A percentile compares a stretch with the other conserved stretches of the same genome.
Evolutionary conservation across 1,140 invertebrate genomes (phyloP).

Genomic region (Armadillidium nasatum): DNA sequence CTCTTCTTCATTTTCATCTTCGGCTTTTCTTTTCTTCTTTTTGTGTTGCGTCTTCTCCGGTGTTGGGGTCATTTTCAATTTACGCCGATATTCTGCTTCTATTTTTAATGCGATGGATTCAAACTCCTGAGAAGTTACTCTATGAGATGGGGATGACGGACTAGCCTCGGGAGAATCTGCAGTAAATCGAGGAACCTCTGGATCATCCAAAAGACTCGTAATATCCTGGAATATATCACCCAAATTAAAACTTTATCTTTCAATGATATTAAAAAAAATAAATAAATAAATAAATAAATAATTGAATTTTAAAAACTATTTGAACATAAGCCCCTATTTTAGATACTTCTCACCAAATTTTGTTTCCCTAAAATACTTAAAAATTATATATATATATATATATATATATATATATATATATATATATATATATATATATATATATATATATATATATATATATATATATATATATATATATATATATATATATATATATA

Average conservation of each 20-base stretch:
- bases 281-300: no score
- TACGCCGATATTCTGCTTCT: constrained; percentile 50
- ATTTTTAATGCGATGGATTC: constrained; percentile 50
- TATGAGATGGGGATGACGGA: constrained; percentile 52
- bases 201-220: constrained; percentile 79
- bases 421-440: no score
- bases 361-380: no score
- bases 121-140: constrained; percentile 54
- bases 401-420: no score
- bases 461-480: no score
- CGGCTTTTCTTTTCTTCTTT: constrained; percentile 42
- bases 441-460: no score
- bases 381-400: no score
- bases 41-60: constrained; percentile 46
- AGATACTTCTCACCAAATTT: no score
- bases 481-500: no score
- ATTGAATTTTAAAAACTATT: not conserved
- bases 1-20: constrained; percentile 42
- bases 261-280: not conserved
- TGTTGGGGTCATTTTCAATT: constrained; percentile 47
- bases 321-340: no score
- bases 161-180: constrained; percentile 61
- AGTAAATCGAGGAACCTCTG: constrained; percentile 60
- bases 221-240: constrained; percentile 58
- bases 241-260: not conserved